Base-by-base conservation (phyloP, 1,140 invertebrate genomes). In the Drosophila jambulina region DNA sequence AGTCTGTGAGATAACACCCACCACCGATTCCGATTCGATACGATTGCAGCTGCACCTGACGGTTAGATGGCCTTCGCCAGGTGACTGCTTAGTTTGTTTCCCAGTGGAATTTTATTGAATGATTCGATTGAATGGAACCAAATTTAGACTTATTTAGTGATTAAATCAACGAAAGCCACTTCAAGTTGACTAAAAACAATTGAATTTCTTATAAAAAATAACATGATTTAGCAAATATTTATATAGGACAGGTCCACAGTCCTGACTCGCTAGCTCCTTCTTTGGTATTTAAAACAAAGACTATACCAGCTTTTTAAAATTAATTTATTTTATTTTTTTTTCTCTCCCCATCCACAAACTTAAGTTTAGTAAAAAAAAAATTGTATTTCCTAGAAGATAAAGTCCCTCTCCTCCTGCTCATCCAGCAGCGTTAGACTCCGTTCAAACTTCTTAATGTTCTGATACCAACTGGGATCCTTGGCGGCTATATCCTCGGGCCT, bases 401-500 rank as follows among this genome's bases (percentile, higher is more conserved):
- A 88, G 5, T 88, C 85, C 4, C 63, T 42, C 0, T 57, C 42
- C 8, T 81, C 83, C 36, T 46, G 34, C 17, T 90, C 46, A 4
- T 48, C 77, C 81, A 85, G 29, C 13, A 72, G 80, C n/a, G 87
- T 82, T 0, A 92, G 69, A 53, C 79, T 83, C 0, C 82, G 60
- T 46, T 92, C 91, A 13, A 75, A 92, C 10, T 69, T 54, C 51
- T 88, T 87, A 1, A 91, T 91, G n/a, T 77, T 68, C 43, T 81
- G 84, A 78, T 92, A 92, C 91, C 91, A 92, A 38, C 81, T 64
- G 6, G 91, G 91, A 76, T 92, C 91, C 9, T 63, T 53, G 9
- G 40, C 32, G 9, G 74, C 57, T 2, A 91, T 61, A 2, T 64
- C 34, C 8, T 82, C 78, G 6, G 91, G 91, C 5, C 91, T 67